phyloP scores from a whole-genome alignment of 2,888 invertebrate genomes.

The Glyphotaelius pellucidus region DNA sequence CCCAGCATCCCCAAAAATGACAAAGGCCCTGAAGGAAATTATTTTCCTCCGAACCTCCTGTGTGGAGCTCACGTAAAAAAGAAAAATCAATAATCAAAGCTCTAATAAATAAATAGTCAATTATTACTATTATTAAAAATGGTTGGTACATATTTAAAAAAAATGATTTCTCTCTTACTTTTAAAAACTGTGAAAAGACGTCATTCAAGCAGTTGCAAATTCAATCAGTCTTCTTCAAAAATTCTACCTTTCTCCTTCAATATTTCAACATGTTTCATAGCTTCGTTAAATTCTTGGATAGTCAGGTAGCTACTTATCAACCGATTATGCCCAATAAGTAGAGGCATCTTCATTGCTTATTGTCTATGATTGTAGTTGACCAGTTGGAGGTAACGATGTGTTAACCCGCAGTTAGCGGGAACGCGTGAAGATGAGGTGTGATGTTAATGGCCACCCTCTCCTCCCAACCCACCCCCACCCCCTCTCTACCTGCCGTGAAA shows the following conservation, averaged over 20 bases:
- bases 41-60: too few relatives aligned
- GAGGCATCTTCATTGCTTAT: not conserved
- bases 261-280: not conserved
- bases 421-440: slow-evolving; percentile 2
- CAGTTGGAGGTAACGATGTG: not conserved
- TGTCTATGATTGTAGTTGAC: not conserved
- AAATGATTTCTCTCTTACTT: too few relatives aligned
- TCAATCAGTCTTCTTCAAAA: too few relatives aligned
- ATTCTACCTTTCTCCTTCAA: not conserved
- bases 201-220: too few relatives aligned
- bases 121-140: too few relatives aligned
- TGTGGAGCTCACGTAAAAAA: too few relatives aligned
- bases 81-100: too few relatives aligned
- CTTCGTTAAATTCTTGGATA: not conserved
- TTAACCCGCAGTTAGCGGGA: not conserved
- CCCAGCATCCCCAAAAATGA: too few relatives aligned
- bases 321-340: not conserved
- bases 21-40: too few relatives aligned
- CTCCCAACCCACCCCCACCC: not conserved
- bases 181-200: too few relatives aligned
- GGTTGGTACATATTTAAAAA: too few relatives aligned
- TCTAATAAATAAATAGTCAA: too few relatives aligned
- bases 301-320: not conserved
- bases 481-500: not conserved
- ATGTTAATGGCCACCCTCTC: not conserved